phyloP scores from a whole-genome alignment of 2,888 invertebrate genomes.

The Sphinx pinastri region DNA sequence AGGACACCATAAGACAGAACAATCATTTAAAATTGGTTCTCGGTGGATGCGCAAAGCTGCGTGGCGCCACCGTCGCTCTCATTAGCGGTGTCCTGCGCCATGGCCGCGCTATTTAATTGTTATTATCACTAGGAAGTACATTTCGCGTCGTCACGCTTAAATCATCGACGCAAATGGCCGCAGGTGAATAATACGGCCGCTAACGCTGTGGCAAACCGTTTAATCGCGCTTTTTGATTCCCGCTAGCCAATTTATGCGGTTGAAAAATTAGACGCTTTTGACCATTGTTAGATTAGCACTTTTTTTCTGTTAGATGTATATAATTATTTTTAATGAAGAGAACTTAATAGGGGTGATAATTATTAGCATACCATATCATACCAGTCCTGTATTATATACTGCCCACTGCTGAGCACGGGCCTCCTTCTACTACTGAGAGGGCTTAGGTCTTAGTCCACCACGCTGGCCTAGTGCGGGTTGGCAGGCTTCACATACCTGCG shows the following conservation, averaged over 20 bases:
- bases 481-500: too few species aligned
- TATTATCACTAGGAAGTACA: conserved; percentile 46
- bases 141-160: conserved; percentile 19
- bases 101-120: conserved; percentile 54
- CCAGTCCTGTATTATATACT: too few species aligned
- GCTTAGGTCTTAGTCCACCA: too few species aligned
- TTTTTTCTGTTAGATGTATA: background rate
- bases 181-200: conserved; percentile 17
- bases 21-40: conserved; percentile 69
- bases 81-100: conserved; percentile 71
- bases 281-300: background rate
- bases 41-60: conserved; percentile 68
- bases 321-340: too few species aligned
- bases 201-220: background rate
- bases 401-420: too few species aligned
- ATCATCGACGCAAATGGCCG: conserved; percentile 17
- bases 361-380: too few species aligned
- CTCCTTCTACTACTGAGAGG: too few species aligned
- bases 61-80: conserved; percentile 75
- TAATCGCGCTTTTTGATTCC: background rate
- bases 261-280: background rate
- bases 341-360: too few species aligned
- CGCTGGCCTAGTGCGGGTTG: too few species aligned
- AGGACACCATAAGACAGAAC: conserved; percentile 51
- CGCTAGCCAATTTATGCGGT: background rate